Base-by-base conservation (phyloP, 2,797 vertebrate species). In the Ptychobarbus kaznakovi region DNA sequence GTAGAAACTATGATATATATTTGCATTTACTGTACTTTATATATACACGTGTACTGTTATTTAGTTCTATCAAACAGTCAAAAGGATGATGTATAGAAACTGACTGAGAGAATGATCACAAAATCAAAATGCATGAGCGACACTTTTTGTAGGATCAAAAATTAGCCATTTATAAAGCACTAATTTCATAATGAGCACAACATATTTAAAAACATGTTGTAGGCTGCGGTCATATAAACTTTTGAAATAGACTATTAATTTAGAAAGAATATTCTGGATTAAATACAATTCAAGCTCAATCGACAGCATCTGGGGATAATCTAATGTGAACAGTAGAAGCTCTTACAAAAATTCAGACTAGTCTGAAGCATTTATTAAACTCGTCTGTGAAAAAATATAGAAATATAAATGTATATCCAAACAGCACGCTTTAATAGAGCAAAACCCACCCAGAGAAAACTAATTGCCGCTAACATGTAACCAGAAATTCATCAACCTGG, bases 101-200 rank as follows among this genome's bases (percentile, higher is more conserved):
- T 68, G 16, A 75, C 65, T 4, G 9, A 68, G 28, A 68, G 11
- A 56, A 73, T 63, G 18, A 85, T 85, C 53, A 74, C 22, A 80
- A 40, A 49, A 63, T 80, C n/a, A 25, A 85, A 85, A 61, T 79
- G 76, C 51, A 61, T 46, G 75, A 80, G 11, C 15, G 77, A 85
- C 69, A 85, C 84, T 49, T 25, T 72, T 56, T 85, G 20, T 20
- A 35, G 40, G 68, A 65, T 63, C 69, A 51, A 63, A 80, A 80
- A 7, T 74, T 44, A 85, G 66, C 78, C 84, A 65, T 85, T 85
- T 73, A 85, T 69, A 81, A 69, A 81, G 18, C 40, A 25, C 42
- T 63, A 18, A 79, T 79, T 79, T 79, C 9, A 63, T 63, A 63
- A 44, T 11, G 0, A 12, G 56, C 38, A 18, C n/a, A 44, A 12